phyloP scores from a whole-genome alignment of 2,888 invertebrate genomes.

The Leucophora obtusa region DNA sequence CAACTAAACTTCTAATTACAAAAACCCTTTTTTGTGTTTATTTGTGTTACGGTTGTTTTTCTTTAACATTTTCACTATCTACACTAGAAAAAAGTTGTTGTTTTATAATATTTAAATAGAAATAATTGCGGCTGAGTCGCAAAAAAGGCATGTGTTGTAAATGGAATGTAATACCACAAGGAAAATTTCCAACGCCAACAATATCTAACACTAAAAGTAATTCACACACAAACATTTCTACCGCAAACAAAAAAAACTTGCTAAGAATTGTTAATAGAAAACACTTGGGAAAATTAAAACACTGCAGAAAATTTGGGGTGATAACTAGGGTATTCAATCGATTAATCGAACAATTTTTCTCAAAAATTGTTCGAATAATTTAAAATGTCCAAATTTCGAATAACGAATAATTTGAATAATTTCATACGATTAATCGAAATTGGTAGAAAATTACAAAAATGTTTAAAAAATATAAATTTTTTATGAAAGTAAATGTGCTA shows the following conservation, averaged over 20 bases:
- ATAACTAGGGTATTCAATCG: too few relatives aligned
- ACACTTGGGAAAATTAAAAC: background rate
- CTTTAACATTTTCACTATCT: background rate
- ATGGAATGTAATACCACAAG: constrained; percentile 41
- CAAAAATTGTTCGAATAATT: too few relatives aligned
- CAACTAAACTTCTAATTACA: background rate
- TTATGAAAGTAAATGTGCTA: too few relatives aligned
- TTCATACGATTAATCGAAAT: too few relatives aligned
- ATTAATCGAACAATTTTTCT: too few relatives aligned
- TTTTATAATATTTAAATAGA: constrained; percentile 4
- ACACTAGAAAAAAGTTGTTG: background rate
- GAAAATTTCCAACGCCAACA: constrained; percentile 14
- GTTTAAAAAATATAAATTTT: too few relatives aligned
- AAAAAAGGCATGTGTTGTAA: background rate
- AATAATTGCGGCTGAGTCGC: constrained; percentile 4
- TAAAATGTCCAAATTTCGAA: too few relatives aligned
- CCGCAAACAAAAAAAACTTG: constrained; percentile 9
- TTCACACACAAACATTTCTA: constrained; percentile 23
- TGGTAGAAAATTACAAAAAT: too few relatives aligned
- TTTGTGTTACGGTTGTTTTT: background rate
- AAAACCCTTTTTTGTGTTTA: background rate
- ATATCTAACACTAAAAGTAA: constrained; percentile 14
- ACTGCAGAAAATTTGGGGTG: too few relatives aligned
- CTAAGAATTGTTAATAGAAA: background rate
- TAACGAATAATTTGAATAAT: too few relatives aligned